A percentile compares a stretch with the other conserved stretches of the same genome.
Evolutionary conservation across 2,113 vertebrate species (phyloP).

Genomic region (Pygoscelis adeliae): DNA sequence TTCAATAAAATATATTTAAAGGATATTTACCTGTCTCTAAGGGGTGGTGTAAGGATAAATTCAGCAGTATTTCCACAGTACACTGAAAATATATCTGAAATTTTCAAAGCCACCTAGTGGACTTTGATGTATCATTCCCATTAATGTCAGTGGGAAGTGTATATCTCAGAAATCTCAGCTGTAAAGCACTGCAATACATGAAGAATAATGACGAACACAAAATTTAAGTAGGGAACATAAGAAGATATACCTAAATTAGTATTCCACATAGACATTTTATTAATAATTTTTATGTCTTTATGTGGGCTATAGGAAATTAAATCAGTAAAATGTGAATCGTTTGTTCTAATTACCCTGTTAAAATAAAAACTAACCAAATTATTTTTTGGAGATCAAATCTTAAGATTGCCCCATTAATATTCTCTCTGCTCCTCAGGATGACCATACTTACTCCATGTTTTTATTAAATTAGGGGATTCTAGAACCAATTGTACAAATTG

Average conservation of each 20-base stretch:
- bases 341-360: slow-evolving; percentile 15
- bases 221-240: slow-evolving; percentile 33
- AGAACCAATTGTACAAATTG: neutral
- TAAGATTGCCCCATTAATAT: slow-evolving; percentile 17
- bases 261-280: neutral
- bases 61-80: slow-evolving; percentile 6
- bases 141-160: slow-evolving; percentile 32
- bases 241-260: slow-evolving; percentile 18
- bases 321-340: neutral
- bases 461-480: neutral
- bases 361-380: slow-evolving; percentile 47
- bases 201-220: slow-evolving; percentile 25
- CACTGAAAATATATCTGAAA: slow-evolving; percentile 28
- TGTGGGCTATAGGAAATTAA: neutral
- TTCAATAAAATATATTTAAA: slow-evolving; percentile 56
- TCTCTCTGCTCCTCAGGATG: neutral
- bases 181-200: neutral
- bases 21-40: slow-evolving; percentile 56
- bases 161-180: slow-evolving; percentile 4
- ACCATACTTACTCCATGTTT: neutral
- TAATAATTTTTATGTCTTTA: slow-evolving; percentile 34
- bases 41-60: slow-evolving; percentile 38
- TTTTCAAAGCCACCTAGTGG: slow-evolving; percentile 43
- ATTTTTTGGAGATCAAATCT: slow-evolving; percentile 17
- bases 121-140: slow-evolving; percentile 39